Evolutionary conservation across 2,113 vertebrate species (phyloP), one percentile per base, ranked within the genome.

Genomic region (Myxocyprinus asiaticus): DNA sequence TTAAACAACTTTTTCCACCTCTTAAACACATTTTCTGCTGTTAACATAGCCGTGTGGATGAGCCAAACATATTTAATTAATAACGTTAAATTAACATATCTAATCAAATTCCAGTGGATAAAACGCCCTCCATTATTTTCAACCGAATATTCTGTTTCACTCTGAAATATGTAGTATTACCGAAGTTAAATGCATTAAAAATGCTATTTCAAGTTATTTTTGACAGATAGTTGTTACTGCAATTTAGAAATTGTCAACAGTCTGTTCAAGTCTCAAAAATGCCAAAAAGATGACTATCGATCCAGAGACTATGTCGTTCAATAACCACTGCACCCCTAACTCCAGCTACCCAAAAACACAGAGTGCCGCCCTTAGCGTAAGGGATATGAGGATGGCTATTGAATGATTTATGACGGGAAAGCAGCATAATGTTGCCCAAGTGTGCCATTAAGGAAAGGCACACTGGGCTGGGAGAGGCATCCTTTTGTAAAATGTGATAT

Each of bases 341-440:
- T 59, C 55, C 55, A 45, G 56, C 14, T 58, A 43, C 9, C 55
- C 11, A 42, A 63, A 75, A 62, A 42, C 17, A 44, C 56, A 62
- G 56, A 74, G 56, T 17, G 5, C 4, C 44, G 6, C 7, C 47
- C 59, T 62, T 22, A 74, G n/a, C 48, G 44, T 51, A 14, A 22
- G 9, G 47, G 81, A 85, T 87, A 58, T 7, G 77, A 81, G 80
- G 55, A 71, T 78, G 79, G 73, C 82, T 87, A 51, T 63, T 88
- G 82, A 91, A 90, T 90, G 89, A 90, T 90, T 78, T 88, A 90
- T 91, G 79, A 83, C 55, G 45, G 51, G 68, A 75, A 84, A 78
- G 47, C 78, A 76, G 84, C 77, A 80, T 71, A 78, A 6, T 67
- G 75, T 78, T 88, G 85, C 85, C 55, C 70, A 79, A 48, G 82